phyloP scores from a whole-genome alignment of 2,888 invertebrate genomes.

The Chrysotoxum bicinctum region DNA sequence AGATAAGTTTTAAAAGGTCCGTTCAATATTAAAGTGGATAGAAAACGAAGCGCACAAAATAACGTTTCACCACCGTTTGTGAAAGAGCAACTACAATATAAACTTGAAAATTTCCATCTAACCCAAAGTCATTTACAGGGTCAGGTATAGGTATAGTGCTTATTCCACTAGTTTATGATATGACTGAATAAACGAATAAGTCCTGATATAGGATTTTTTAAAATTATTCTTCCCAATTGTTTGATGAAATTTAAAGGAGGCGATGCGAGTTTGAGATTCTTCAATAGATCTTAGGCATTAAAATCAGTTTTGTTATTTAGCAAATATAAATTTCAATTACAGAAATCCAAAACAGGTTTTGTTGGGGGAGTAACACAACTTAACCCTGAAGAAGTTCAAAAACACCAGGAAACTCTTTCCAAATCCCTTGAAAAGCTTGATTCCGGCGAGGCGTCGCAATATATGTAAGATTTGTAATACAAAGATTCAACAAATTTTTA shows the following conservation, averaged over 20 bases:
- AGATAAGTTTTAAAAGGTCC: too few species aligned
- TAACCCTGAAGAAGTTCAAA: constrained; percentile 49
- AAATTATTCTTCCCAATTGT: too few species aligned
- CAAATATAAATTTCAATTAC: background rate
- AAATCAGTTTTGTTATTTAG: background rate
- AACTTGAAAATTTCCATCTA: too few species aligned
- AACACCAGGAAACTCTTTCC: constrained; percentile 75
- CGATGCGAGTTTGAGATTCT: background rate
- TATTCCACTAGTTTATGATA: too few species aligned
- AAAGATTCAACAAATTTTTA: background rate
- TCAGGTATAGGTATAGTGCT: too few species aligned
- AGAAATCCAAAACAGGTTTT: background rate
- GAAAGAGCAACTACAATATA: too few species aligned
- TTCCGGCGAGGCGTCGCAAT: constrained; percentile 77
- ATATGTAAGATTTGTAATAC: background rate
- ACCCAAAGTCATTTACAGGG: too few species aligned
- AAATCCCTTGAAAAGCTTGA: constrained; percentile 76
- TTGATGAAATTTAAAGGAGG: background rate
- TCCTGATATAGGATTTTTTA: too few species aligned
- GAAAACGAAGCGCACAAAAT: too few species aligned
- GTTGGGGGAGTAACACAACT: background rate
- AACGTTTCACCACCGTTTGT: too few species aligned
- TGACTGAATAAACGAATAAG: too few species aligned
- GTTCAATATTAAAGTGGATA: too few species aligned
- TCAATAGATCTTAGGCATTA: background rate